Percentiles rank a stretch among this genome's conserved stretches.
Evolutionary conservation across 2,888 invertebrate species (phyloP).

Genomic region (Chalcosyrphus nemorum): DNA sequence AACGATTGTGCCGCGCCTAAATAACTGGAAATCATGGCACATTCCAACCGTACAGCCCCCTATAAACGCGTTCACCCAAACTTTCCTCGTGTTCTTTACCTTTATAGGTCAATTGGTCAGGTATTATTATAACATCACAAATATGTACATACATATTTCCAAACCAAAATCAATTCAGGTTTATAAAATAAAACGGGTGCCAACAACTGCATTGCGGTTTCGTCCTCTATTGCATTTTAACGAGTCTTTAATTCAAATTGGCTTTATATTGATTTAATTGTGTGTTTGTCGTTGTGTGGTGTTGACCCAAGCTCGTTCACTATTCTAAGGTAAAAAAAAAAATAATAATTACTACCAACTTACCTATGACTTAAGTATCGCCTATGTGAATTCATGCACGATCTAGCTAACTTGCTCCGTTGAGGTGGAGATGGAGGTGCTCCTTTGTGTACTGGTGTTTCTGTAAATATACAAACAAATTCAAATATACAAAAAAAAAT

Average conservation of each 20-base stretch:
- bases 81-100: not conserved
- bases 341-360: conserved; percentile 76
- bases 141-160: not conserved
- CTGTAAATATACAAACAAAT: conserved; percentile 83
- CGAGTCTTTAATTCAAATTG: conserved; percentile 36
- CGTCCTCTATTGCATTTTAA: conserved; percentile 6
- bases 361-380: conserved; percentile 92
- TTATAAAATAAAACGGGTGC: not conserved
- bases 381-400: conserved; percentile 96
- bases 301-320: conserved; percentile 1
- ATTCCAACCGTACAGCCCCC: not conserved
- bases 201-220: conserved; percentile 58
- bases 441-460: conserved; percentile 97
- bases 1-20: not conserved
- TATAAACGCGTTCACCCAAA: too few relatives aligned
- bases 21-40: not conserved
- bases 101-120: conserved; percentile 14
- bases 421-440: conserved; percentile 88
- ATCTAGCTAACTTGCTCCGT: conserved; percentile 87
- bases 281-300: too few relatives aligned
- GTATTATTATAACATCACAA: not conserved
- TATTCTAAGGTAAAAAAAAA: not conserved
- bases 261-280: conserved; percentile 45
- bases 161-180: conserved; percentile 11
- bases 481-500: not conserved